Base-by-base conservation (phyloP, 2,797 vertebrate species). In the Ceryle rudis region DNA sequence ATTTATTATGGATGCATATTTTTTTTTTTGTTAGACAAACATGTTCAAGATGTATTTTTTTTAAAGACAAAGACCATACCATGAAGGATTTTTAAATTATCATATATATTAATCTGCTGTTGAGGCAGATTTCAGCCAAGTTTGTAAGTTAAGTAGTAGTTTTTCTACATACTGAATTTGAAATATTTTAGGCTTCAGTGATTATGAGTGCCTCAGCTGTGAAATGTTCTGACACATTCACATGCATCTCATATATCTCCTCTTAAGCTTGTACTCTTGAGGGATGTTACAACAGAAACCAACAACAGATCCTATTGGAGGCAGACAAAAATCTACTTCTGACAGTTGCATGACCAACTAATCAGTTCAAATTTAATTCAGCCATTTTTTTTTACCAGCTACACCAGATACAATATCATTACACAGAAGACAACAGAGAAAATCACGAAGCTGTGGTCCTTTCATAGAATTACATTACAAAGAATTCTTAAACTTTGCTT, bases 71-170 rank as follows among this genome's bases (percentile, higher is more conserved):
- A 77, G 81, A 18, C 46, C 69, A 51, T 46, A 93, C 65, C 25
- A 95, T 92, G 47, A 96, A 97, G 75, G 55, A 92, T 92, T 88
- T 94, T 62, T 69, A 96, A 97, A 97, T 95, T 97, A 94, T 91
- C 83, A 96, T 95, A 88, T 83, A 96, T 91, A 95, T 97, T 93
- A 97, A 89, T 93, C 33, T 86, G 31, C 25, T 77, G 28, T 82
- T 88, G 44, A 84, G 57, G 54, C 22, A 82, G 42, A 91, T 89
- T 95, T 93, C 81, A 95, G 70, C 78, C 92, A 87, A 33, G 74
- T 93, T 93, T 94, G 83, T 22, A 84, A 7, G 65, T 81, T 96
- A 81, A 66, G 26, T 75, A 95, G 80, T 52, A 73, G 71, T 83
- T 96, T 65, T 52, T 62, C 65, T 93, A 92, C 71, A 55, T 18